Evolutionary conservation across 2,888 invertebrate genomes (phyloP).

Genomic region (Andrena trimmerana): DNA sequence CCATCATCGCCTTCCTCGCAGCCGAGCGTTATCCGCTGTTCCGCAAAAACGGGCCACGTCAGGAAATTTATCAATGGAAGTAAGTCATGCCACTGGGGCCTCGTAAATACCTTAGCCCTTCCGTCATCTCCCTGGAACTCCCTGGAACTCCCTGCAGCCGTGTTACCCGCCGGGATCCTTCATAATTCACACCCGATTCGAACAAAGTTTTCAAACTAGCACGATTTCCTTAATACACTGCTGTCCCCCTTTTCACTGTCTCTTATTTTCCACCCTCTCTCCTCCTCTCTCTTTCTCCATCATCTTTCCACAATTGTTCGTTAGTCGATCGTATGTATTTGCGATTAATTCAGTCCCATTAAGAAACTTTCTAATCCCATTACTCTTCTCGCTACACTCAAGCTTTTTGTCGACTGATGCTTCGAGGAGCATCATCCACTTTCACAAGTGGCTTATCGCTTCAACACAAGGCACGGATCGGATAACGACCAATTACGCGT

Average conservation of each 20-base stretch:
- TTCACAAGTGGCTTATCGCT: too few species aligned
- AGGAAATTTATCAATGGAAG: conserved; percentile 72
- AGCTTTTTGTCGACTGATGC: too few species aligned
- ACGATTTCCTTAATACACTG: conserved; percentile 74
- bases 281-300: background rate
- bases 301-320: background rate
- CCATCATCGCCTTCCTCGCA: background rate
- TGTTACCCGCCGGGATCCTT: conserved; percentile 71
- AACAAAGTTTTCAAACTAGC: conserved; percentile 76
- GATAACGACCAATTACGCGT: too few species aligned
- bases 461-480: too few species aligned
- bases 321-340: conserved; percentile 7
- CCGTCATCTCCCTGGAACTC: conserved; percentile 62
- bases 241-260: conserved; percentile 55
- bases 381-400: conserved; percentile 26
- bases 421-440: too few species aligned
- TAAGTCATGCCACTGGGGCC: conserved; percentile 64
- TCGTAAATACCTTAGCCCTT: conserved; percentile 65
- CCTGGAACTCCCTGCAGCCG: conserved; percentile 68
- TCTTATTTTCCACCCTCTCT: background rate
- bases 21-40: background rate
- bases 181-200: conserved; percentile 80
- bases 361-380: conserved; percentile 61
- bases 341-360: conserved; percentile 44
- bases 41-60: conserved; percentile 41